phyloP scores from a whole-genome alignment of 2,113 vertebrate genomes.

The Drymodes brunneopygia region DNA sequence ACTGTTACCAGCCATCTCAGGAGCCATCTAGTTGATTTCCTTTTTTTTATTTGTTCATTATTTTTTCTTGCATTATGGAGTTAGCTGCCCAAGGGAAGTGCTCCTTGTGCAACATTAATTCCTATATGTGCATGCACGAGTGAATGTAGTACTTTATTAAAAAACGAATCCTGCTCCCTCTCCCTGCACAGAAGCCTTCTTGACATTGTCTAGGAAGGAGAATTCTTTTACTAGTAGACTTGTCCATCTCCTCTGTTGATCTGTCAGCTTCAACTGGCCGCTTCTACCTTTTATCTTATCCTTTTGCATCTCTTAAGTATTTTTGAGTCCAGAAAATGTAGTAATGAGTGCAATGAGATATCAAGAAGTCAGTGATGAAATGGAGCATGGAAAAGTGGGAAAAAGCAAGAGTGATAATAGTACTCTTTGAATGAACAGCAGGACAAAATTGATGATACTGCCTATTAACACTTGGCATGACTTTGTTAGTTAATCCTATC shows the following conservation, averaged over 20 bases:
- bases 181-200: neutral
- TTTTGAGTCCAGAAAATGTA: neutral
- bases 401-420: neutral
- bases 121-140: accelerated
- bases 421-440: neutral
- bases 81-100: neutral
- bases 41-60: neutral
- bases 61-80: neutral
- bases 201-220: neutral
- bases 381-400: neutral
- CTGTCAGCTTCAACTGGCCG: neutral
- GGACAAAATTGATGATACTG: neutral
- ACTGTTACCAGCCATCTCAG: neutral
- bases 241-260: neutral
- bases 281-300: neutral
- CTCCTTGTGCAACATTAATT: neutral
- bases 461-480: neutral
- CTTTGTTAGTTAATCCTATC: neutral
- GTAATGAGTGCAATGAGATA: neutral
- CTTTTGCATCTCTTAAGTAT: neutral
- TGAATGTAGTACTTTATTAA: neutral
- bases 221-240: neutral
- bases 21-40: neutral
- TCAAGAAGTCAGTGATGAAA: neutral
- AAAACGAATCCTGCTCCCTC: neutral